Evolutionary conservation across 2,888 invertebrate genomes (phyloP).

Genomic region (Pristionchus exspectatus): DNA sequence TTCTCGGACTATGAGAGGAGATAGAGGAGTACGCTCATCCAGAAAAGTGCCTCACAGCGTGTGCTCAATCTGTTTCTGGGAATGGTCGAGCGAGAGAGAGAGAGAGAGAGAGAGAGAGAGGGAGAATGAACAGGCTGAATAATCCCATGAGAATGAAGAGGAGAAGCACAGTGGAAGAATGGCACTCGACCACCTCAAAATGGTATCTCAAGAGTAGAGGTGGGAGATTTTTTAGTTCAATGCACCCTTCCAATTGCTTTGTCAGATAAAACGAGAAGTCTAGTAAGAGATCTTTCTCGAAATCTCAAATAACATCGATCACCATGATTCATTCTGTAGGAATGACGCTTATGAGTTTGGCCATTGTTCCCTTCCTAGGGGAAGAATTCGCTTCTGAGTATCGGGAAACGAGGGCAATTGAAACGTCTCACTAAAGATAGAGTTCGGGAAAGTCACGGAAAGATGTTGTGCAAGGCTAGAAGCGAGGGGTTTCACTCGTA

Average conservation of each 20-base stretch:
- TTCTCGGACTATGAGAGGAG: background rate
- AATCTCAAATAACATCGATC: background rate
- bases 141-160: conserved; percentile 14
- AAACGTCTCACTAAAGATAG: background rate
- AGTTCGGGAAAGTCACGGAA: conserved; percentile 12
- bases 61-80: conserved; percentile 10
- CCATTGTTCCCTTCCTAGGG: background rate
- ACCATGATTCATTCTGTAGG: conserved; percentile 23
- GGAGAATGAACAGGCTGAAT: background rate
- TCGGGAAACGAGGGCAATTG: conserved; percentile 28
- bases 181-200: background rate
- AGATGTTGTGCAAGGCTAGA: background rate
- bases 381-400: background rate
- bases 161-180: background rate
- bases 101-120: background rate
- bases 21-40: background rate
- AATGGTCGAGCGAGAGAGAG: background rate
- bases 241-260: too few species aligned
- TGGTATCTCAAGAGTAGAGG: background rate
- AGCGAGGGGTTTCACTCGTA: background rate
- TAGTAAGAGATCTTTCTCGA: too few species aligned
- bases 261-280: too few species aligned
- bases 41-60: background rate
- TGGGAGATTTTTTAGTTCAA: too few species aligned
- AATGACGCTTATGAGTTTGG: conserved; percentile 27